Evolutionary conservation across 37 sponge, comb jelly and placozoan species (phyloP).

Genomic region (Spongilla lacustris): DNA sequence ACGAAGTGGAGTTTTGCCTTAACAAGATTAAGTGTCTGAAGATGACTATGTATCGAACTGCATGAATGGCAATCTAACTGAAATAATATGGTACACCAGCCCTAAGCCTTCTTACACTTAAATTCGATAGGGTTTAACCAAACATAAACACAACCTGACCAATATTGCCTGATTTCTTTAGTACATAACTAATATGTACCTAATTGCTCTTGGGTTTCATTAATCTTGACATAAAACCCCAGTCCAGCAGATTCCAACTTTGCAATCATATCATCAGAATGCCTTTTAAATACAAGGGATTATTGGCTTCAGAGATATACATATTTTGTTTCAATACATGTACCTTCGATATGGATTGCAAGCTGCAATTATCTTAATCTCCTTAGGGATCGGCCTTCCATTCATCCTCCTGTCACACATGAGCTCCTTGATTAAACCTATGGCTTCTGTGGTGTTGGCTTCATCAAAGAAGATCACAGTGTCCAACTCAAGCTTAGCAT

Average conservation of each 20-base stretch:
- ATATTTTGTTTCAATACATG: not conserved
- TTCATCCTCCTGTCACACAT: conserved; percentile 91
- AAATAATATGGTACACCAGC: too few relatives aligned
- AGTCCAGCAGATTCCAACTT: conserved; percentile 84
- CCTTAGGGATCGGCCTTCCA: conserved; percentile 58
- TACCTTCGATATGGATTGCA: conserved; percentile 91
- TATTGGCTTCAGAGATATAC: not conserved
- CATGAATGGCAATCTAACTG: too few relatives aligned
- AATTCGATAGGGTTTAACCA: too few relatives aligned
- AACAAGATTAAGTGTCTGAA: not conserved
- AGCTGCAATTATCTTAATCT: conserved; percentile 92
- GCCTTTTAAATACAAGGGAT: conserved; percentile 27
- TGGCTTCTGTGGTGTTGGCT: conserved; percentile 91
- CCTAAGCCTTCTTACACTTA: too few relatives aligned
- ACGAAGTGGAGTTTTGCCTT: conserved; percentile 73
- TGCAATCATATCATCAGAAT: conserved; percentile 81
- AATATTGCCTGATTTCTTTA: too few relatives aligned
- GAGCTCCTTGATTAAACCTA: conserved; percentile 94
- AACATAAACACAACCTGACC: too few relatives aligned
- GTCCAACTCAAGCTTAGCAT: conserved; percentile 40
- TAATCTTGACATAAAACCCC: conserved; percentile 76
- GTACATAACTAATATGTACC: conserved; percentile 23
- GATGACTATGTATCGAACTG: too few relatives aligned
- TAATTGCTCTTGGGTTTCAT: conserved; percentile 68
- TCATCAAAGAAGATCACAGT: conserved; percentile 97